phyloP scores from a whole-genome alignment of 2,888 invertebrate species.

The Parelbella ahira region DNA sequence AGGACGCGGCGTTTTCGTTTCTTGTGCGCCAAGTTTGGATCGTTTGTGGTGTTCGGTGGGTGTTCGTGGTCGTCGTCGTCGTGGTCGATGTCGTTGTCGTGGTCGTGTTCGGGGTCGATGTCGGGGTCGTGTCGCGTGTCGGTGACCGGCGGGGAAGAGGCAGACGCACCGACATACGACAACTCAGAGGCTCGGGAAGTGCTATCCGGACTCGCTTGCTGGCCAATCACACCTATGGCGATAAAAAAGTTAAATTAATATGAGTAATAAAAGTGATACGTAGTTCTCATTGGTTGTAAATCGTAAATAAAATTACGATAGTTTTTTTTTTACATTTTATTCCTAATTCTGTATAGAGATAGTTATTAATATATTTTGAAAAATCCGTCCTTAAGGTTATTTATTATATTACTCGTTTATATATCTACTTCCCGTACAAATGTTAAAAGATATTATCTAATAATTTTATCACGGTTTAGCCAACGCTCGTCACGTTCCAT shows the following conservation, averaged over 20 bases:
- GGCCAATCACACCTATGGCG: constrained; percentile 76
- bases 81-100: constrained; percentile 80
- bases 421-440: no score
- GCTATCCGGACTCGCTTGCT: constrained; percentile 91
- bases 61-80: constrained; percentile 78
- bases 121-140: constrained; percentile 57
- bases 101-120: constrained; percentile 60
- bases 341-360: no score
- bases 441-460: no score
- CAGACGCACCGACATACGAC: constrained; percentile 75
- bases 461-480: no score
- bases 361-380: no score
- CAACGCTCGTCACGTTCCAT: no score
- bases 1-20: constrained; percentile 97
- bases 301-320: no score
- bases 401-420: no score
- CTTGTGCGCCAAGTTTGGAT: constrained; percentile 83
- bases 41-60: constrained; percentile 51
- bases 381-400: no score
- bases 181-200: constrained; percentile 92
- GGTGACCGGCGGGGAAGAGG: constrained; percentile 55
- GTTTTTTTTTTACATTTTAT: no score
- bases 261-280: constrained; percentile 6
- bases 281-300: no score
- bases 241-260: constrained; percentile 22